phyloP scores from a whole-genome alignment of 2,888 invertebrate species.

The Agrenia bidenticulata region DNA sequence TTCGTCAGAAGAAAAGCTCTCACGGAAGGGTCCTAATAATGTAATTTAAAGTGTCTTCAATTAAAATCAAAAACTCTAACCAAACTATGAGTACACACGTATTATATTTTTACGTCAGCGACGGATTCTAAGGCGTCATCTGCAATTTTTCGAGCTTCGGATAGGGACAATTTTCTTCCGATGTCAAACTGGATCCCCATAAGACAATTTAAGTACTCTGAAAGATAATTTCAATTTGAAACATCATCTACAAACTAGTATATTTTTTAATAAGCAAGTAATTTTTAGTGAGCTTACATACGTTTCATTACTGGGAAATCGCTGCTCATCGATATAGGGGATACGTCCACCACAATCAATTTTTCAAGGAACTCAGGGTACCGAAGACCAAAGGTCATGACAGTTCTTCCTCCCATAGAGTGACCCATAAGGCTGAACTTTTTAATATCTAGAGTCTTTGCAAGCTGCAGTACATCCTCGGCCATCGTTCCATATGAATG shows the following conservation, averaged over 20 bases:
- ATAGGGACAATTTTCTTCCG: slow-evolving; percentile 62
- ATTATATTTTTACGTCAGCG: slow-evolving; percentile 57
- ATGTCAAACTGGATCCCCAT: slow-evolving; percentile 63
- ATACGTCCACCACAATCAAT: slow-evolving; percentile 71
- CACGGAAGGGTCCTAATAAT: slow-evolving; percentile 54
- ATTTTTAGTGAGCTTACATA: too few relatives aligned
- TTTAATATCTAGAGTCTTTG: slow-evolving; percentile 65
- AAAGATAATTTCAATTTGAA: too few relatives aligned
- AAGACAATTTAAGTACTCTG: slow-evolving; percentile 69
- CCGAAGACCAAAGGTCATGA: slow-evolving; percentile 76
- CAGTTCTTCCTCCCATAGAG: slow-evolving; percentile 93
- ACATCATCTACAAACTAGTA: too few relatives aligned
- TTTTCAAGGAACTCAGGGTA: slow-evolving; percentile 65
- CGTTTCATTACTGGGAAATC: slow-evolving; percentile 37
- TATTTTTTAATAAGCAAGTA: too few relatives aligned
- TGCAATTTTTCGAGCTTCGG: slow-evolving; percentile 69
- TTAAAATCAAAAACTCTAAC: slow-evolving; percentile 9
- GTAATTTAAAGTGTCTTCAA: neutral
- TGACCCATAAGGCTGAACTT: slow-evolving; percentile 79
- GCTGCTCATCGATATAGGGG: slow-evolving; percentile 59
- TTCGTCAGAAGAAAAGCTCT: slow-evolving; percentile 81
- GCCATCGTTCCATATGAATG: slow-evolving; percentile 75
- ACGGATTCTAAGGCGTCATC: slow-evolving; percentile 66
- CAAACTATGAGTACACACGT: too few relatives aligned
- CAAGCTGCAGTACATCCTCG: slow-evolving; percentile 68